Base-by-base conservation (phyloP, 2,113 vertebrate genomes). In the Callorhinus ursinus region DNA sequence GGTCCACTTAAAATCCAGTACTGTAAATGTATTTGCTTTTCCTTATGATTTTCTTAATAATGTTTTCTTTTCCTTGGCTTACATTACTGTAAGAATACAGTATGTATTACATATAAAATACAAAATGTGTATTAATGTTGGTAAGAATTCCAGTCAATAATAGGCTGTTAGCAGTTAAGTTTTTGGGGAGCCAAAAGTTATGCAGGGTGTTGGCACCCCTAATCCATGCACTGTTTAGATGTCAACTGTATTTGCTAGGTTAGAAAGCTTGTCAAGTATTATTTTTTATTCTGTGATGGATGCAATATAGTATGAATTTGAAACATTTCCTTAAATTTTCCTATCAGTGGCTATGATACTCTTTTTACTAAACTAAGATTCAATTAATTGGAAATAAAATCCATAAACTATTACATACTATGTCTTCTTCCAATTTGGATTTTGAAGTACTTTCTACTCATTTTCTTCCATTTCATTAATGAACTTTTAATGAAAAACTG, bases 401-500 rank as follows among this genome's bases (percentile, higher is more conserved):
- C 36, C 33, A 21, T 93, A 84, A 79, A 81, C 39, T 93, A 28
- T 49, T 97, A 74, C 95, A n/a, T 81, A 59, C 28, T 49, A 39
- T 79, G 7, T 92, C 96, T 90, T 93, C 31, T 95, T 88, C 33
- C 51, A 22, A 67, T 28, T 69, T 87, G 76, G 49, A 76, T 95
- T 97, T 98, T 96, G 71, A 95, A 77, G 90, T 53, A 85, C 13
- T 83, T 67, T 33, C 18, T 42, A 7, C 3, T 71, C 6, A 4
- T 86, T 81, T 76, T 65, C 46, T 92, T 85, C 22, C 24, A 55
- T 95, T 95, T 90, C 26, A 84, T 7, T 90, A 77, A 63, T 65
- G 81, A 94, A 63, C 19, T 84, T 88, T n/a, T 76, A 95, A 31
- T 84, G 76, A 51, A 71, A 96, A 96, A 53, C 31, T 49, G 42